Evolutionary conservation across 2,113 vertebrate species (phyloP), one percentile per base, ranked within the genome.

Genomic region (Deroptyus accipitrinus): DNA sequence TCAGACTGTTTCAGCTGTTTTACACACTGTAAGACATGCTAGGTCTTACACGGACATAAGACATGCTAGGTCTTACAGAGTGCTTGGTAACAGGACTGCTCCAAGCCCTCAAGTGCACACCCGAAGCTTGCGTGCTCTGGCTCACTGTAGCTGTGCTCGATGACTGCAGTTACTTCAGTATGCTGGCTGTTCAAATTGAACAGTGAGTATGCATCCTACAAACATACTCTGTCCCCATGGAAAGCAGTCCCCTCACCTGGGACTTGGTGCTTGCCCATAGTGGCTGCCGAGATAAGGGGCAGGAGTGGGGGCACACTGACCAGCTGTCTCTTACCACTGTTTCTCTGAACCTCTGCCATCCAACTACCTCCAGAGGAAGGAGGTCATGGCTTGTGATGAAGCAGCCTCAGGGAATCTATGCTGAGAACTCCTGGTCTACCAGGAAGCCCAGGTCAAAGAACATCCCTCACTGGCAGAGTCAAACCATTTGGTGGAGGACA

Each of bases 51-150:
- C 9, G 8, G 46, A 46, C 46, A 22, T 46, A 22, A 46, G 46
- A 46, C 46, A 46, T 1, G 28, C 51, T 51, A 30, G n/a, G 5
- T 10, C 39, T 52, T 85, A 57, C 85, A 23, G 15, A 73, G 73
- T 37, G 80, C 13, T 30, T 1, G 0, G 63, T 18, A 55, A 64
- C 4, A 68, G 25, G 35, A 37, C 33, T 68, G 63, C 48, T 69
- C 74, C 73, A 68, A 84, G 55, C 35, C 46, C 77, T 75, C 41
- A 51, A 67, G 17, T 1, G 1, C 72, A 49, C 35, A 48, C n/a
- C 37, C 1, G 1, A 37, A 59, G 5, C 54, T 57, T 1, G 0
- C 35, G 7, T 66, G 35, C 37, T 76, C 31, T 3, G 3, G 27
- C 44, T 57, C 2, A 0, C 46, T 11, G 17, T 22, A 59, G 72